Evolutionary conservation across 1,140 invertebrate species (phyloP).

Genomic region (Drosophila pallidifrons): DNA sequence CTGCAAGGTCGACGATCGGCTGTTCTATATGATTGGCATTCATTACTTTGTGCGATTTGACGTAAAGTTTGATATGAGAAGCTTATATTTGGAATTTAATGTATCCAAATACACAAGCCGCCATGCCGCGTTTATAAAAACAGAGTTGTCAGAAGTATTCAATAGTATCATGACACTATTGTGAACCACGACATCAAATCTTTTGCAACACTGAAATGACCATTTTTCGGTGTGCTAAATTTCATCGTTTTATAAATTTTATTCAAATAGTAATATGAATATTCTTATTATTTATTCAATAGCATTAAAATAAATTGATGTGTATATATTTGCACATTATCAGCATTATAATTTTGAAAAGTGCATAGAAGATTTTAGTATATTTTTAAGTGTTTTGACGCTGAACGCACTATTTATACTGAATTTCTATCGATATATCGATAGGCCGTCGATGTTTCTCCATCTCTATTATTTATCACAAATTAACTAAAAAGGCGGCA

Average conservation of each 20-base stretch:
- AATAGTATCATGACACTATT: not conserved
- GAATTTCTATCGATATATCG: not conserved
- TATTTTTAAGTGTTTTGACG: too few species aligned
- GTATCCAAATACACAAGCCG: not conserved
- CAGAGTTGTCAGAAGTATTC: conserved; percentile 25
- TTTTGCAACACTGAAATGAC: not conserved
- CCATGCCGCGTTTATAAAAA: not conserved
- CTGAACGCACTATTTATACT: too few species aligned
- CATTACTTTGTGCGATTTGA: conserved; percentile 33
- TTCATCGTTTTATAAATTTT: not conserved
- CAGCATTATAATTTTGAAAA: too few species aligned
- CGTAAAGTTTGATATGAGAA: not conserved
- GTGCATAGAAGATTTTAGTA: too few species aligned
- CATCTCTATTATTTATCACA: not conserved
- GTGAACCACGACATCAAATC: not conserved
- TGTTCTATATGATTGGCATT: not conserved
- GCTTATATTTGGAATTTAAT: not conserved
- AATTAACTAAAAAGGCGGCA: conserved; percentile 28
- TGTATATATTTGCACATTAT: too few species aligned
- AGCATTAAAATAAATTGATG: too few species aligned
- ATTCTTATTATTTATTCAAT: too few species aligned
- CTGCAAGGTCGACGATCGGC: not conserved
- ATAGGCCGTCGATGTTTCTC: not conserved
- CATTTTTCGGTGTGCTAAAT: not conserved
- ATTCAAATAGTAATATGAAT: too few species aligned